Evolutionary conservation across 2,888 invertebrate species (phyloP), one percentile per base, ranked within the genome.

Genomic region (Coleophora flavipennella): DNA sequence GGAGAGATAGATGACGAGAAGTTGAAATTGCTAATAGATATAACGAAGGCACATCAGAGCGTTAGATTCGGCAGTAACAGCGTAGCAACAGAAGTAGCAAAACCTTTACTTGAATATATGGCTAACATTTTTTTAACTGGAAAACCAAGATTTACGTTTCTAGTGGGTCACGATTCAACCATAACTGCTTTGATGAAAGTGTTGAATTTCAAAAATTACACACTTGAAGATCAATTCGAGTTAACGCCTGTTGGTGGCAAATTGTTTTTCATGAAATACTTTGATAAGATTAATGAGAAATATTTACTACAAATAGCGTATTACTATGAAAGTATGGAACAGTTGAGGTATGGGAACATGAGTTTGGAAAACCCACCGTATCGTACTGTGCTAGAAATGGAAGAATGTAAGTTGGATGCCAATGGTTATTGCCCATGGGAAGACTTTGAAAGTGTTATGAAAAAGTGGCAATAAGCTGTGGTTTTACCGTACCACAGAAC

Each of bases 121-220:
- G 58, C 53, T 31, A 45, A 59, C 25, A 49, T 65, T 27, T 52
- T 72, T 12, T 44, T 57, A 8, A 43, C 55, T 8, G 45, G 51
- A 2, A 45, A 39, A 4, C 52, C 52, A 9, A 73, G 64, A 41
- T 57, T 75, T 12, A 61, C 64, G 0, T 36, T 68, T 2, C 50
- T 81, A 0, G 51, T 77, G 1, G 79, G 80, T 0, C 81, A 81
- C 39, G 81, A 81, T 56, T 62, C 78, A 0, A 78, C 79, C 54
- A 46, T 76, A 26, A 65, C 53, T 33, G 43, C 70, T 8, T 44
- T 78, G 1, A 48, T 70, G 10, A 51, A 53, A 0, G 57, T 65
- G 0, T 51, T 81, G 35, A 56, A 49, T 11, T 65, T 78, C 33
- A 60, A 68, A 42, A 40, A 51, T 0, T 75, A 60, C 42, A 44